Conservation (phyloP, 2,113 vertebrate genomes). For the Uropsilus gracilis region DNA sequence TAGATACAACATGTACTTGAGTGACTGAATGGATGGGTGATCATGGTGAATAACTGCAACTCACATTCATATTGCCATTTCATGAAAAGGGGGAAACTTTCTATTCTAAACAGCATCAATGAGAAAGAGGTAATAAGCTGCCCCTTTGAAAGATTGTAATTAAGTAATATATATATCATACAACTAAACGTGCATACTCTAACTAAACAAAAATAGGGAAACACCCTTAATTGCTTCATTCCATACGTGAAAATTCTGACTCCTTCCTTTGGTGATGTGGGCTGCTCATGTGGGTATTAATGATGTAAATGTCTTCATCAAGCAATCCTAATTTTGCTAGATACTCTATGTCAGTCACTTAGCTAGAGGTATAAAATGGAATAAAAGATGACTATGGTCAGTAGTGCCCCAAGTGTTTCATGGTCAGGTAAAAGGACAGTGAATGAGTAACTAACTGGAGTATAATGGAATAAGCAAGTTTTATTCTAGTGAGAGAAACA, state of each 20-base stretch:
- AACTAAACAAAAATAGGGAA: background rate
- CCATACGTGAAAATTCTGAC: background rate
- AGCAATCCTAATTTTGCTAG: background rate
- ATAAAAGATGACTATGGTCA: background rate
- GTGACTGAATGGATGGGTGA: background rate
- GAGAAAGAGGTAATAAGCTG: background rate
- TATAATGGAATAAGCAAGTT: background rate
- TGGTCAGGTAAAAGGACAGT: background rate
- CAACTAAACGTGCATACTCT: background rate
- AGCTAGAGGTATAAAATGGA: background rate
- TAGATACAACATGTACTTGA: background rate
- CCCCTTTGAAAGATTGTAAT: background rate
- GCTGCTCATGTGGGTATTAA: background rate
- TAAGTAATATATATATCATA: too few relatives aligned
- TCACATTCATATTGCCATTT: background rate
- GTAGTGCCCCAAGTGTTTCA: background rate
- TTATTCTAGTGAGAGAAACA: background rate
- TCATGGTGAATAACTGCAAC: background rate
- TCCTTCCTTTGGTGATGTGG: background rate
- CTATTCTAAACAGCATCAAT: constrained; percentile 19
- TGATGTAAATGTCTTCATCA: background rate
- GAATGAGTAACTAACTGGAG: background rate
- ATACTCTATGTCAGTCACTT: background rate
- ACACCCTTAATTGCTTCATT: background rate
- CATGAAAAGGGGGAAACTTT: background rate